Percentiles rank a stretch among this genome's conserved stretches.
Conservation (phyloP, 53 echinoderm and acorn worm species). For the Patiria pectinifera region DNA sequence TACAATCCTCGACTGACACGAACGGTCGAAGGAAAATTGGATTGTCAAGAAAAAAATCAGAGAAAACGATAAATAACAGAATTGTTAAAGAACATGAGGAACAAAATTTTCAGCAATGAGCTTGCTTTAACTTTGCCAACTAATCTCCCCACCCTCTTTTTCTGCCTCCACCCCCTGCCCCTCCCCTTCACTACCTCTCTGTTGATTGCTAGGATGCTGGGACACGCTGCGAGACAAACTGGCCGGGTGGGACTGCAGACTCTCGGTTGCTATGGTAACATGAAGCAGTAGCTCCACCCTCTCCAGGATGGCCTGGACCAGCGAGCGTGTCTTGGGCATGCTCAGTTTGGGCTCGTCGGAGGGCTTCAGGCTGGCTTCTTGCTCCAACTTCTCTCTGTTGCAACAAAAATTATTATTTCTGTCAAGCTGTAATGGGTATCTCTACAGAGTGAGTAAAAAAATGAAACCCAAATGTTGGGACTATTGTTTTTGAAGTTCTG, state of each 20-base stretch:
- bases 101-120: no score
- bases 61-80: no score
- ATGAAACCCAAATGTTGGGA: neutral
- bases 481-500: neutral
- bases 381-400: slow-evolving; percentile 70
- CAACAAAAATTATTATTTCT: neutral
- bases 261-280: slow-evolving; percentile 76
- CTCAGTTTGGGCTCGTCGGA: slow-evolving; percentile 45
- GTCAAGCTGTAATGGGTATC: neutral
- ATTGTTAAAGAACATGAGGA: no score
- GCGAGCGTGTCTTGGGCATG: slow-evolving; percentile 72
- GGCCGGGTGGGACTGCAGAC: slow-evolving; percentile 42
- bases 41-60: no score
- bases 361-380: slow-evolving; percentile 67
- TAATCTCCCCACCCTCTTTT: neutral
- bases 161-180: neutral
- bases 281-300: slow-evolving; percentile 77
- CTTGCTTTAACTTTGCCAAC: no score
- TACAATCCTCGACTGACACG: no score
- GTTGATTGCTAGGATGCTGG: slow-evolving; percentile 48
- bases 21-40: no score
- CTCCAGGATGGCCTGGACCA: slow-evolving; percentile 80
- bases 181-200: slow-evolving; percentile 18
- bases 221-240: slow-evolving; percentile 69
- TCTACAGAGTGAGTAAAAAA: neutral